Evolutionary conservation across 2,888 invertebrate species (phyloP).

Genomic region (Cheilosia variabilis): DNA sequence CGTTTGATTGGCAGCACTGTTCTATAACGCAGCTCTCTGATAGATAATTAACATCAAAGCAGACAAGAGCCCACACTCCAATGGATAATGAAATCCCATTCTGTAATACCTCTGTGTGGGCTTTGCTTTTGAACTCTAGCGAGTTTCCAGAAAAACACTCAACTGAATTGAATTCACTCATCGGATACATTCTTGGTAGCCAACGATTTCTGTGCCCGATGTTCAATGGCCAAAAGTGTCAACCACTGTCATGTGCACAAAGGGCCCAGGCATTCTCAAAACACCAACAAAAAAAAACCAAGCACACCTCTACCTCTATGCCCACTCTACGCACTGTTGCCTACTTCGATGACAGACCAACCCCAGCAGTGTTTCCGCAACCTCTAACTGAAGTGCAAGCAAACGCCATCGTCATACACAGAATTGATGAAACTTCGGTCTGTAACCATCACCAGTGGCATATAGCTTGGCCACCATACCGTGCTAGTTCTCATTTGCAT

Average conservation of each 20-base stretch:
- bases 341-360: neutral
- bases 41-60: slow-evolving; percentile 1
- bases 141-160: neutral
- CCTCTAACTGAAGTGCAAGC: slow-evolving; percentile 70
- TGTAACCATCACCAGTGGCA: slow-evolving; percentile 13
- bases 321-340: too few species aligned
- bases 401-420: slow-evolving; percentile 48
- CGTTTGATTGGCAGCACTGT: too few species aligned
- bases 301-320: neutral
- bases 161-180: neutral
- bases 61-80: neutral
- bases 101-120: neutral
- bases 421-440: slow-evolving; percentile 71
- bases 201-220: too few species aligned
- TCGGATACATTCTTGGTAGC: neutral
- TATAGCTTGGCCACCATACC: neutral
- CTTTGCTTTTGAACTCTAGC: neutral
- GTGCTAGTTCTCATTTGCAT: slow-evolving; percentile 54
- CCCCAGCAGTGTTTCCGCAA: slow-evolving; percentile 46
- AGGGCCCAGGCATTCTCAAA: neutral
- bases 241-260: slow-evolving; percentile 47
- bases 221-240: slow-evolving; percentile 39
- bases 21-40: neutral
- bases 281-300: neutral
- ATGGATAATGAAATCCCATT: neutral